Evolutionary conservation across 2,888 invertebrate genomes (phyloP), one percentile per base, ranked within the genome.

Genomic region (Campoplex nolae): DNA sequence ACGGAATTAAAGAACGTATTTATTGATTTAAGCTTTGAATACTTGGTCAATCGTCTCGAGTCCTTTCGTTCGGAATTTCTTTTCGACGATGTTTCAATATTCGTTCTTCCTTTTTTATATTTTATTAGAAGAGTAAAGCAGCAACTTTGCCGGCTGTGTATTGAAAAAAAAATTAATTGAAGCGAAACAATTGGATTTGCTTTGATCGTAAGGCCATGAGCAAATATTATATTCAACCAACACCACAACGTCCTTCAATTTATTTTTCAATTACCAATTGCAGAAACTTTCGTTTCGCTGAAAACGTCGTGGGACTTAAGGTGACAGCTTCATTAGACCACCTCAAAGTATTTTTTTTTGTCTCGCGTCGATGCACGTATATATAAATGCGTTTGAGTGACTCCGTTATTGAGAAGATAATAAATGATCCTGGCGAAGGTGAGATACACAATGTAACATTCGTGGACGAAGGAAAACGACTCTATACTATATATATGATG

Each of bases 371-470:
- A 9, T 32, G 73, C 54, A 32, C 7, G 28, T 13, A 23, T 74
- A 54, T 73, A 54, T 73, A 9, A 54, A 73, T 74, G n/a, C 58
- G 16, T 35, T 76, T 54, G 79, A 54, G 78, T 75, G 54, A 78
- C 70, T 74, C 75, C n/a, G 79, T 86, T 83, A 83, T 82, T 35
- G 45, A 70, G 32, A 35, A 68, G 28, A 70, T 86, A 74, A 84
- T 84, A 75, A 84, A 87, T 84, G 54, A 82, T 78, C 48, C 62
- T 56, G 76, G 45, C 35, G 77, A 82, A 68, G 78, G 73, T 70
- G 68, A 58, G 54, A 78, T 62, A 74, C 84, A 56, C 48, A 51
- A 42, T 35, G 74, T 58, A 76, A 38, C 45, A 51, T 67, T 70
- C 54, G 54, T 73, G 48, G 48, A 58, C 56, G 32, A 54, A 81